Conservation (phyloP, 2,797 vertebrate genomes). For the Hyperoplus immaculatus region DNA sequence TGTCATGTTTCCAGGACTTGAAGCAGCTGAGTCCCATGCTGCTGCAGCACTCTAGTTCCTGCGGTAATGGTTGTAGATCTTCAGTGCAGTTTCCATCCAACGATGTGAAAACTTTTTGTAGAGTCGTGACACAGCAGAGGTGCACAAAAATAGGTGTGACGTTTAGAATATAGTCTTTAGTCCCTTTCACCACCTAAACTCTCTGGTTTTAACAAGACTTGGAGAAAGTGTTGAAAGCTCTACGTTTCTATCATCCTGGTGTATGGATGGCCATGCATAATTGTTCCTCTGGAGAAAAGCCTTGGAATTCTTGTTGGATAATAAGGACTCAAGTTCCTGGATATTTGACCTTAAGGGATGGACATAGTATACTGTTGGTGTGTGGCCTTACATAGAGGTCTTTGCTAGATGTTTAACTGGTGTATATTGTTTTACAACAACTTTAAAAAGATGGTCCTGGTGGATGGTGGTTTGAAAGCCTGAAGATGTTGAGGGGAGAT, state of each 20-base stretch:
- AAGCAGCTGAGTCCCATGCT: conserved; percentile 90
- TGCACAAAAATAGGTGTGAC: not conserved
- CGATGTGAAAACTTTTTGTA: not conserved
- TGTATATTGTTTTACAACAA: not conserved
- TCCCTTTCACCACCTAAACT: not conserved
- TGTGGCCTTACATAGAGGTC: not conserved
- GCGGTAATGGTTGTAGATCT: not conserved
- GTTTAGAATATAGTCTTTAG: not conserved
- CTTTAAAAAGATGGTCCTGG: not conserved
- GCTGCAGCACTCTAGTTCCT: conserved; percentile 49
- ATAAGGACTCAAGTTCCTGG: not conserved
- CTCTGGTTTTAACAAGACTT: not conserved
- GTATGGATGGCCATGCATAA: not conserved
- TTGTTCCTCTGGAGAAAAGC: not conserved
- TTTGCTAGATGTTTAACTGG: not conserved
- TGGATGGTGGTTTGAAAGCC: not conserved
- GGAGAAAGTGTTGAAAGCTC: not conserved
- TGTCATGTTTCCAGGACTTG: conserved; percentile 88
- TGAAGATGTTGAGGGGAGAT: not conserved
- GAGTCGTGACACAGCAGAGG: not conserved
- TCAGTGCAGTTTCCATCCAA: not conserved
- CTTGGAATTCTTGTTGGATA: not conserved
- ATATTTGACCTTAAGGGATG: not conserved
- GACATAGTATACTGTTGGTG: not conserved
- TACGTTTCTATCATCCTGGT: not conserved